Base-by-base conservation (phyloP, 2,888 invertebrate species). In the Drosophila leonis region DNA sequence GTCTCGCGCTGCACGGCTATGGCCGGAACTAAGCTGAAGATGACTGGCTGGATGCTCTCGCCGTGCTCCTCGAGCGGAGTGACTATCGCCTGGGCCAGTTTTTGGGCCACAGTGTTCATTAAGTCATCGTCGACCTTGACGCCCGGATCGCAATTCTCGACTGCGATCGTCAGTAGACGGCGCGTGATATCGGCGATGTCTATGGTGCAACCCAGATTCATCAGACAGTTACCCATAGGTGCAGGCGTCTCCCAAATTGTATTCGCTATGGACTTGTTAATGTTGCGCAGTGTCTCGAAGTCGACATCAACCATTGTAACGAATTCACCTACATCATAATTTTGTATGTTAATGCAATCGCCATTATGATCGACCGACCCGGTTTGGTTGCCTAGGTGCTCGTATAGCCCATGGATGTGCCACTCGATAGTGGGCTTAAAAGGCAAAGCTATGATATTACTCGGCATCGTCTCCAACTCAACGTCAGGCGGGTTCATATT, bases 11-110 rank as follows among this genome's bases (percentile, higher is more conserved):
- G 18, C 39, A 75, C 6, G 9, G 59, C 37, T 24, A 75, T 24
- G 10, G 55, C 62, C 18, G 75, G 61, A n/a, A 63, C 79, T 1
- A 70, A 13, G 15, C 60, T 48, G 18, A 63, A 80, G 27, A 70
- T 35, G 15, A 42, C 44, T 0, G 49, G 37, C 8, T 51, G 20
- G 27, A 51, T 13, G 24, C 1, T 9, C 3, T 18, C 5, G 12
- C 20, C 55, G 20, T 4, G 7, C 35, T 41, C 54, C 18, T 48
- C 41, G 4, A 42, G 0, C 12, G 67, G 67, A 6, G 5, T 12
- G 18, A 18, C 10, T 10, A 35, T 67, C 10, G 29, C 46, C 13
- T 9, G 4, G 10, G 41, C 35, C 55, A 67, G 10, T 10, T 29
- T 13, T 4, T 37, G 5, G 8, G 68, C 48, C 20, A 67, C 24